Evolutionary conservation across 2,113 vertebrate species (phyloP), one percentile per base, ranked within the genome.

Genomic region (Rhea pennata): DNA sequence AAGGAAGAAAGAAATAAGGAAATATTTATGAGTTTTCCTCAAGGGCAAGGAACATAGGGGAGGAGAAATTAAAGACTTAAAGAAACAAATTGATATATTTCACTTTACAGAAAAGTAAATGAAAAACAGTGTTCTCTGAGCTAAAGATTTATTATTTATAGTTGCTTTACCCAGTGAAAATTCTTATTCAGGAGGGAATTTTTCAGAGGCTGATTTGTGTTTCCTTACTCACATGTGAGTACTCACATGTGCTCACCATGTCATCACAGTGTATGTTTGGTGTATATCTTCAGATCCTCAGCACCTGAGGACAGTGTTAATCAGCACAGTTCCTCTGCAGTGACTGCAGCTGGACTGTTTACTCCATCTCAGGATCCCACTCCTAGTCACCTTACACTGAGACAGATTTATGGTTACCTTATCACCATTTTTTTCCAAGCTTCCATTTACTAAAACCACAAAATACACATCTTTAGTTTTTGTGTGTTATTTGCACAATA

Each of bases 11-110:
- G 11, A 29, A 80, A 90, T 91, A 90, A 83, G 64, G 66, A 94
- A 95, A 92, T 96, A 91, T 92, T 94, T 93, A 90, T 90, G 86
- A 95, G 85, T 14, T 53, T 94, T 73, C 23, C 64, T 85, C 72
- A 73, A 93, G 40, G 26, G 26, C 31, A 78, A 90, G 69, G n/a
- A 12, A 20, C 17, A 75, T 40, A 22, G 22, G 36, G 48, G 20
- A 78, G 0, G 0, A 22, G 9, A 91, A 96, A 94, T 74, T 54
- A 73, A 97, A 83, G 36, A 77, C 14, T 76, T 93, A 76, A 83
- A 66, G 48, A 95, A 93, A 89, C 85, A 79, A 87, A 95, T 67
- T 62, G 24, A 86, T 97, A 84, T 26, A 74, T 90, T 39, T 62
- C 33, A 42, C 69, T 93, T 92, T 40, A 77, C 56, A 83, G 50